A percentile compares a stretch with the other conserved stretches of the same genome.
These are phyloP conservation scores for Papilio xuthus DNA, from an alignment of 1,140 invertebrate species.

Conservation along the genomic window DNA sequence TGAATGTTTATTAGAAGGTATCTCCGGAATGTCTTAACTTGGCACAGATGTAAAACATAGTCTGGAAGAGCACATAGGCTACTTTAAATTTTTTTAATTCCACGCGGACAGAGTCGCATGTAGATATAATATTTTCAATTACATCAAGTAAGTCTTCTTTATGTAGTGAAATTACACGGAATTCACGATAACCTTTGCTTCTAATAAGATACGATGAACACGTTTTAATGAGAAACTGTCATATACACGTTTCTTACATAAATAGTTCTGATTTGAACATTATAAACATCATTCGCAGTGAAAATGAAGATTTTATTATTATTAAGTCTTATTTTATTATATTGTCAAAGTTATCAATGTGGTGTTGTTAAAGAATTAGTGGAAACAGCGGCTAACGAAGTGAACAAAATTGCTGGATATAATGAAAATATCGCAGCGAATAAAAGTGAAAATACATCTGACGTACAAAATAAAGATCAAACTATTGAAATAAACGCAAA, in stretches of 20 bases:
- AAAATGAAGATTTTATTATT: slow-evolving; percentile 23
- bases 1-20: no score
- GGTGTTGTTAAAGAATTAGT: slow-evolving; percentile 25
- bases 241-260: neutral
- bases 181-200: neutral
- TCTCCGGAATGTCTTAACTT: no score
- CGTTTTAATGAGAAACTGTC: neutral
- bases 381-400: slow-evolving; percentile 24
- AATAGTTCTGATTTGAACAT: neutral
- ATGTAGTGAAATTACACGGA: neutral
- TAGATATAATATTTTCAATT: no score
- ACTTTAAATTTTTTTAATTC: no score
- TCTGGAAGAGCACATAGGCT: no score
- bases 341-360: slow-evolving; percentile 4
- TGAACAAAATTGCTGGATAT: neutral
- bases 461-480: neutral
- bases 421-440: slow-evolving; percentile 12
- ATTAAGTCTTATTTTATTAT: neutral
- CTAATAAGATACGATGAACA: neutral
- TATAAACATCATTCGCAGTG: neutral
- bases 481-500: slow-evolving; percentile 13
- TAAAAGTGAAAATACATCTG: neutral
- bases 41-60: no score
- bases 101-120: no score
- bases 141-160: neutral